These are phyloP conservation scores for Echiichthys vipera DNA, from an alignment of 2,797 vertebrate genomes.

Conservation along the genomic window DNA sequence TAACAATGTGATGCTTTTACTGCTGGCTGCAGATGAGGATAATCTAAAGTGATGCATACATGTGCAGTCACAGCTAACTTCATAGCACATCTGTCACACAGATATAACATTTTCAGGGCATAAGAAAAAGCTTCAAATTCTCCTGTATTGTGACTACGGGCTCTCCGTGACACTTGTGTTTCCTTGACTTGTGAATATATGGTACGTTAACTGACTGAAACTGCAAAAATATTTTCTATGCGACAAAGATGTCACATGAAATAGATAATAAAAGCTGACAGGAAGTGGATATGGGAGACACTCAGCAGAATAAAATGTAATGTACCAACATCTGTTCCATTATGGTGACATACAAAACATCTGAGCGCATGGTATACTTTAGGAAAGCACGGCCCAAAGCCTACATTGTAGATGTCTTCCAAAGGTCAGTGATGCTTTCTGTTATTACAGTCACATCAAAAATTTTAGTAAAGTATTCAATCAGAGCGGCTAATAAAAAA, in stretches of 20 bases:
- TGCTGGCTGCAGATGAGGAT: slow-evolving; percentile 67
- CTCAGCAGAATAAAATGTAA: slow-evolving; percentile 41
- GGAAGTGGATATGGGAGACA: slow-evolving; percentile 28
- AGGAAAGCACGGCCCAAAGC: slow-evolving; percentile 24
- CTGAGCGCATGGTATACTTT: slow-evolving; percentile 17
- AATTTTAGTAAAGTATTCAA: too few relatives aligned
- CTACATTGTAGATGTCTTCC: too few relatives aligned
- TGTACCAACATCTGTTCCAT: slow-evolving; percentile 60
- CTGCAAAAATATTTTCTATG: slow-evolving; percentile 10
- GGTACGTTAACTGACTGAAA: slow-evolving; percentile 5
- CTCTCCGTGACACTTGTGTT: slow-evolving; percentile 19
- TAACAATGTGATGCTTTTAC: slow-evolving; percentile 62
- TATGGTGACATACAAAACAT: slow-evolving; percentile 37
- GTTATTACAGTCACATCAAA: too few relatives aligned
- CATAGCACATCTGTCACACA: slow-evolving; percentile 61
- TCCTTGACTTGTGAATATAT: slow-evolving; percentile 4
- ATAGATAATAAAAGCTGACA: slow-evolving; percentile 38
- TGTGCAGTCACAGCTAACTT: slow-evolving; percentile 57
- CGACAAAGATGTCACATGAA: slow-evolving; percentile 28
- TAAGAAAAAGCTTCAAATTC: slow-evolving; percentile 35
- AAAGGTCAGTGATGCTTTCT: too few relatives aligned
- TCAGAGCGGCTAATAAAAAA: too few relatives aligned
- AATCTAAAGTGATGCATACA: slow-evolving; percentile 64
- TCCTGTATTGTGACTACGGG: slow-evolving; percentile 22
- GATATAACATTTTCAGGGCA: slow-evolving; percentile 39